These are phyloP conservation scores for Charadrius vociferus DNA, from an alignment of 2,113 vertebrate species.

Conservation along the genomic window DNA sequence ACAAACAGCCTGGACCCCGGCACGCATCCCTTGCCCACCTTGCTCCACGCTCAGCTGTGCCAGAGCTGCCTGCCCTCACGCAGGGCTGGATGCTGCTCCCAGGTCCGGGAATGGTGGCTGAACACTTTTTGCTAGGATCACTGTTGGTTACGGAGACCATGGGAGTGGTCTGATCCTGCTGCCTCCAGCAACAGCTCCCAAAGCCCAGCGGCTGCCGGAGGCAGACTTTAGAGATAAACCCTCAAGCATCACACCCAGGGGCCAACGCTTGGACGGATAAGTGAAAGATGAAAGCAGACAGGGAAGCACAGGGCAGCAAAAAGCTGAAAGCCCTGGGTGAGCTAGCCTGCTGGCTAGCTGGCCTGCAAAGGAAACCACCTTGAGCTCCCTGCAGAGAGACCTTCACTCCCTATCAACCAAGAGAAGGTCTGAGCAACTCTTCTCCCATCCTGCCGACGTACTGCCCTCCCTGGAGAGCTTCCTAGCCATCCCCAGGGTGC, in stretches of 20 bases:
- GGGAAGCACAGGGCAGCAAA: background rate
- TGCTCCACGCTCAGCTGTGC: rapidly evolving
- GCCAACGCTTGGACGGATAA: background rate
- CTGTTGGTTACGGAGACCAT: background rate
- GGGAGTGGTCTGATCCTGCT: background rate
- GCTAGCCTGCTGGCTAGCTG: background rate
- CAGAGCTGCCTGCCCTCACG: background rate
- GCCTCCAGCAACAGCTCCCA: background rate
- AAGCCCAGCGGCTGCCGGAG: background rate
- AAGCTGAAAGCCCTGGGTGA: background rate
- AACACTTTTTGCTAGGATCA: background rate
- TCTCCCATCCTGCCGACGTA: background rate
- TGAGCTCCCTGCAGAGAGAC: background rate
- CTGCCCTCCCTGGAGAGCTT: background rate
- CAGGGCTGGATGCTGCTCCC: background rate
- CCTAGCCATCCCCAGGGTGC: background rate
- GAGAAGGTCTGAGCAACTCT: background rate
- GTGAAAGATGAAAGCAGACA: background rate
- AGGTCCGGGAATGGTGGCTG: background rate
- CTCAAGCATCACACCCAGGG: background rate
- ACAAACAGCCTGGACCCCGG: background rate
- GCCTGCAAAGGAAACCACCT: background rate
- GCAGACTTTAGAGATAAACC: background rate
- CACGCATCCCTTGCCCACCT: rapidly evolving
- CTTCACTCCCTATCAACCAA: background rate